Conservation (phyloP, 2,888 invertebrate genomes). For the Anaspis maculata region DNA sequence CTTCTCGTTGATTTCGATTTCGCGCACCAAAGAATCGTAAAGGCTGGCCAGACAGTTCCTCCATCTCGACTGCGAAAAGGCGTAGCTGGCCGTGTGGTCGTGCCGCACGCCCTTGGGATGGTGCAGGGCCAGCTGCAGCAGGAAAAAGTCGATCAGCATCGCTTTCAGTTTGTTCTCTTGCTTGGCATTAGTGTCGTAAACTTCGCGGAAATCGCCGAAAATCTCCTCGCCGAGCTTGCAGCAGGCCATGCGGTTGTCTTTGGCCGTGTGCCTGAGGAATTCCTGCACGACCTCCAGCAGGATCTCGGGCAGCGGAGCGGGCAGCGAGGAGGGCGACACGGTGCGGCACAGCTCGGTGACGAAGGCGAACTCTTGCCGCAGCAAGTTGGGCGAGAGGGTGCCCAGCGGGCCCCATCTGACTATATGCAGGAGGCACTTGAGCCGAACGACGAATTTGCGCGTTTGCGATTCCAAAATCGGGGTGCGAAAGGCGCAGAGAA, state of each 20-base stretch:
- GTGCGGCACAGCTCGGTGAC: slow-evolving; percentile 26
- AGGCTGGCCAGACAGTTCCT: slow-evolving; percentile 36
- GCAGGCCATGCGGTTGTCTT: slow-evolving; percentile 34
- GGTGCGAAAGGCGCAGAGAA: too few species aligned
- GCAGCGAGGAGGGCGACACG: slow-evolving; percentile 17
- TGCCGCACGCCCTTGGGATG: slow-evolving; percentile 43
- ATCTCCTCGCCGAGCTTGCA: slow-evolving; percentile 38
- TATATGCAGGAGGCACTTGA: slow-evolving; percentile 25
- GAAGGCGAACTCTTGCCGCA: slow-evolving; percentile 31
- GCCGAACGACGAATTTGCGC: too few species aligned
- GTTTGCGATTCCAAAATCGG: too few species aligned
- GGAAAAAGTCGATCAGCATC: slow-evolving; percentile 43
- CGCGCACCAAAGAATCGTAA: slow-evolving; percentile 34
- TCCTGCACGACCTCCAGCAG: slow-evolving; percentile 22
- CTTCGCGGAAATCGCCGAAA: slow-evolving; percentile 21
- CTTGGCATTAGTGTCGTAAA: slow-evolving; percentile 27
- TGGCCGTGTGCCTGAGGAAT: slow-evolving; percentile 26
- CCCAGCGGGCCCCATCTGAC: slow-evolving; percentile 31
- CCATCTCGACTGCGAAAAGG: slow-evolving; percentile 42
- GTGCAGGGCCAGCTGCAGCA: slow-evolving; percentile 47
- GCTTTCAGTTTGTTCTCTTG: slow-evolving; percentile 27
- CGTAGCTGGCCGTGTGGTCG: slow-evolving; percentile 34
- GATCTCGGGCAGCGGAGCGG: slow-evolving; percentile 19
- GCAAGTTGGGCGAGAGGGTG: slow-evolving; percentile 23
- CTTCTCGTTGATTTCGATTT: slow-evolving; percentile 21